Percentiles rank a stretch among this genome's conserved stretches.
Evolutionary conservation across 2,113 vertebrate genomes (phyloP).

Genomic region (Daubentonia madagascariensis): DNA sequence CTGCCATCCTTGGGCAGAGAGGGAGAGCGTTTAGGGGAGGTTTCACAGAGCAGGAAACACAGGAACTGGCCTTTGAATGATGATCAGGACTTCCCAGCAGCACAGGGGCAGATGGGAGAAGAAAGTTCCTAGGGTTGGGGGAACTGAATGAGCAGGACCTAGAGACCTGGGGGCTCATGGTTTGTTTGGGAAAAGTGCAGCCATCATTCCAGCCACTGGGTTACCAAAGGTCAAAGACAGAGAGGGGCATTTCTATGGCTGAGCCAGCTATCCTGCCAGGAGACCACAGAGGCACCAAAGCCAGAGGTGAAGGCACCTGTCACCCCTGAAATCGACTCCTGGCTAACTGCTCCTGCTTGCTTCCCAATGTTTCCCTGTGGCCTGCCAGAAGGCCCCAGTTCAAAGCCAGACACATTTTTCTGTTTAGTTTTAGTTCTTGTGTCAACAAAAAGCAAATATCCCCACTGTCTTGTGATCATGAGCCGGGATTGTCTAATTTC

Average conservation of each 20-base stretch:
- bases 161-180: not conserved
- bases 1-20: not conserved
- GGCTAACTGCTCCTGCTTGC: not conserved
- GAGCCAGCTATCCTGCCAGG: not conserved
- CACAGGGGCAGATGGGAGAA: not conserved
- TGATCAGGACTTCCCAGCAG: not conserved
- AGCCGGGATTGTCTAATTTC: not conserved
- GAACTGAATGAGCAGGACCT: not conserved
- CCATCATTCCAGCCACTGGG: not conserved
- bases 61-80: not conserved
- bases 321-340: not conserved
- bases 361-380: not conserved
- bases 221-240: not conserved
- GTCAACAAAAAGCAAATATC: conserved; percentile 62
- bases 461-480: conserved; percentile 47
- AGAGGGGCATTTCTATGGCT: not conserved
- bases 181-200: not conserved
- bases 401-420: conserved; percentile 70
- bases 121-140: not conserved
- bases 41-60: not conserved
- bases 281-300: not conserved
- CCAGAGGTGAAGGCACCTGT: conserved; percentile 35
- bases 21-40: too few relatives aligned
- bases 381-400: conserved; percentile 22
- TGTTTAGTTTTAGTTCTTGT: conserved; percentile 56